phyloP scores from a whole-genome alignment of 1,140 invertebrate species.

The Aphidius gifuensis region DNA sequence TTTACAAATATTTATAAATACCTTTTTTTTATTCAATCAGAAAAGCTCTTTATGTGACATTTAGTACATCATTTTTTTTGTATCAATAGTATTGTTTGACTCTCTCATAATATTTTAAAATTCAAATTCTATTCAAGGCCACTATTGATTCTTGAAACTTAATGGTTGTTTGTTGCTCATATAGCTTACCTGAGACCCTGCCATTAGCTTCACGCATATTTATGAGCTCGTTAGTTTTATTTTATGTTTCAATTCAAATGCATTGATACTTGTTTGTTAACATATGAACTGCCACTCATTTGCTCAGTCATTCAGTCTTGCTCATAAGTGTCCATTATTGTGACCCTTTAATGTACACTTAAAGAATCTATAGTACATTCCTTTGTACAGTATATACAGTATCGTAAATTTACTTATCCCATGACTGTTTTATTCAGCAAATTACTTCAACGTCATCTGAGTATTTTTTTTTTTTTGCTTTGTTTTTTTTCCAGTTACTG shows the following conservation, averaged over 20 bases:
- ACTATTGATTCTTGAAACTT: too few species aligned
- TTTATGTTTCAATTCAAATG: constrained; percentile 57
- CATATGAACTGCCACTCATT: constrained; percentile 51
- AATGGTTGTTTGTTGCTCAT: too few species aligned
- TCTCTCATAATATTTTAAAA: too few species aligned
- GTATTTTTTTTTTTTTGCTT: background rate
- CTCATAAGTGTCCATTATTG: constrained; percentile 28
- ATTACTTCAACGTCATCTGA: too few species aligned
- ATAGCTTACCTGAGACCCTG: constrained; percentile 49
- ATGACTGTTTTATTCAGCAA: too few species aligned
- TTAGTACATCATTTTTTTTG: too few species aligned
- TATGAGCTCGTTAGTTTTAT: constrained; percentile 53
- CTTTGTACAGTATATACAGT: background rate
- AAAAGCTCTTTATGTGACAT: too few species aligned
- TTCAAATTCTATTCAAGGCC: too few species aligned
- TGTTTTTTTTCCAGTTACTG: background rate
- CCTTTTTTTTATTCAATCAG: too few species aligned
- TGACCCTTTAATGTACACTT: constrained; percentile 22
- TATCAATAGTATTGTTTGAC: too few species aligned
- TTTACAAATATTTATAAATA: too few species aligned
- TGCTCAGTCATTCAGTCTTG: constrained; percentile 33
- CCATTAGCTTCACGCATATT: constrained; percentile 51
- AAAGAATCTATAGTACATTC: background rate
- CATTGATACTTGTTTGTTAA: constrained; percentile 56
- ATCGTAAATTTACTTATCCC: background rate